A percentile compares a stretch with the other conserved stretches of the same genome.
Evolutionary conservation across 64 coral and sea anemone genomes (phyloP).

Genomic region (Dendronephthya gigantea): DNA sequence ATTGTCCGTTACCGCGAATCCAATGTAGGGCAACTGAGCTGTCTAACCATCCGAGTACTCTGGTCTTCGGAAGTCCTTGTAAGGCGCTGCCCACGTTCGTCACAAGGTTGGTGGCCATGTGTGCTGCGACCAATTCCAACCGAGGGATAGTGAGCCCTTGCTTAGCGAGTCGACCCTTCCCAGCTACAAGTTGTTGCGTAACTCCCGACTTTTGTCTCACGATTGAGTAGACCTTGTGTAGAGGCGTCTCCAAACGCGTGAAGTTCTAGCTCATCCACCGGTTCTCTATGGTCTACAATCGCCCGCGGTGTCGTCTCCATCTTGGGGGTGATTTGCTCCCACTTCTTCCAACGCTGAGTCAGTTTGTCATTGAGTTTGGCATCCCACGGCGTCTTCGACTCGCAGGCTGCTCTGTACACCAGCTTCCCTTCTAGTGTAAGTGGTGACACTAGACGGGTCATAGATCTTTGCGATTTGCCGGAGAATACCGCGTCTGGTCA

Average conservation of each 20-base stretch:
- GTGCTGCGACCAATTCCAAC: constrained; percentile 20
- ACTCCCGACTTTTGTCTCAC: no score
- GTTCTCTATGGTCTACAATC: not conserved
- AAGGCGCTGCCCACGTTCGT: constrained; percentile 19
- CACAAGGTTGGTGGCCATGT: constrained; percentile 27
- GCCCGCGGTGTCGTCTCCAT: not conserved
- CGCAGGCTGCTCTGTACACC: not conserved
- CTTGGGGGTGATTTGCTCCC: not conserved
- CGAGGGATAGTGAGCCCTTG: constrained; percentile 15
- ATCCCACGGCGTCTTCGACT: not conserved
- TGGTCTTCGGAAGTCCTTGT: not conserved
- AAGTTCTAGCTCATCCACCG: no score
- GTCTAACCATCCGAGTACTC: constrained; percentile 28
- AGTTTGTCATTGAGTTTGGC: not conserved
- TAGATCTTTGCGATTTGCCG: not conserved
- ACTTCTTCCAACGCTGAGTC: not conserved
- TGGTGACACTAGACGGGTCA: not conserved
- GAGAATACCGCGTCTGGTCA: not conserved
- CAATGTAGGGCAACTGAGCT: constrained; percentile 25
- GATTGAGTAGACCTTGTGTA: no score
- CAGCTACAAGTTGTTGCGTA: no score
- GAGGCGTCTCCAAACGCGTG: not conserved
- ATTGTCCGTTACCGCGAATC: constrained; percentile 11
- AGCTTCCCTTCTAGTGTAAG: not conserved
- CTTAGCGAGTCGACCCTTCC: no score